Evolutionary conservation across 2,888 invertebrate genomes (phyloP).

Genomic region (Antitype chi): DNA sequence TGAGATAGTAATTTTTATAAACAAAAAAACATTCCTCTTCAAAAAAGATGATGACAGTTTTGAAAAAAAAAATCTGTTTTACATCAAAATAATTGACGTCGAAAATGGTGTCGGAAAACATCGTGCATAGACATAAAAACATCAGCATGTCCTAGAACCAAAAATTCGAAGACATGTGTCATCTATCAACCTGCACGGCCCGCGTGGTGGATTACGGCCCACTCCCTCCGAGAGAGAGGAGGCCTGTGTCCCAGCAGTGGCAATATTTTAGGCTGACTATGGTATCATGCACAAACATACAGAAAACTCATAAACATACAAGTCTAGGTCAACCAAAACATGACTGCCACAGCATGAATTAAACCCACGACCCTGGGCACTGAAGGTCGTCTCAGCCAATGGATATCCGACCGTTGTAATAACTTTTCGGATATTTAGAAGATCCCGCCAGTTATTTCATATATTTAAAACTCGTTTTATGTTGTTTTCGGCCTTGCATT

Average conservation of each 20-base stretch:
- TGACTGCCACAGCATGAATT: constrained; percentile 19
- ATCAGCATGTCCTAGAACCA: no score
- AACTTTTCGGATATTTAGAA: constrained; percentile 34
- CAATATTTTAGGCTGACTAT: no score
- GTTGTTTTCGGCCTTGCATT: constrained; percentile 36
- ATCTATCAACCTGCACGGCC: no score
- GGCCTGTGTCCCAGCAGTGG: no score
- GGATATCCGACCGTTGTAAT: constrained; percentile 15
- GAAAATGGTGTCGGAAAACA: no score
- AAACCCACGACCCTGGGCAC: constrained; percentile 24
- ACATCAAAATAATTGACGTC: background rate
- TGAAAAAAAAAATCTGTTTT: background rate
- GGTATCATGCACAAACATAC: background rate
- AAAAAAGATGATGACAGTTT: background rate
- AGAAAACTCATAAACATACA: constrained; percentile 4
- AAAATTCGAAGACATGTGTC: no score
- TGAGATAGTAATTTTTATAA: no score
- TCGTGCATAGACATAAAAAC: no score
- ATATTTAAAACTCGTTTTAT: constrained; percentile 51
- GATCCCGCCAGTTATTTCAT: constrained; percentile 12
- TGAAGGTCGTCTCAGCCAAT: constrained; percentile 32
- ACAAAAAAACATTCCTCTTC: no score
- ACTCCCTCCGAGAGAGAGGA: no score
- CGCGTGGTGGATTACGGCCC: no score
- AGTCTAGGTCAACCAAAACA: constrained; percentile 34